Percentiles rank a stretch among this genome's conserved stretches.
Evolutionary conservation across 2,888 invertebrate species (phyloP).

Genomic region (Rutpela maculata): DNA sequence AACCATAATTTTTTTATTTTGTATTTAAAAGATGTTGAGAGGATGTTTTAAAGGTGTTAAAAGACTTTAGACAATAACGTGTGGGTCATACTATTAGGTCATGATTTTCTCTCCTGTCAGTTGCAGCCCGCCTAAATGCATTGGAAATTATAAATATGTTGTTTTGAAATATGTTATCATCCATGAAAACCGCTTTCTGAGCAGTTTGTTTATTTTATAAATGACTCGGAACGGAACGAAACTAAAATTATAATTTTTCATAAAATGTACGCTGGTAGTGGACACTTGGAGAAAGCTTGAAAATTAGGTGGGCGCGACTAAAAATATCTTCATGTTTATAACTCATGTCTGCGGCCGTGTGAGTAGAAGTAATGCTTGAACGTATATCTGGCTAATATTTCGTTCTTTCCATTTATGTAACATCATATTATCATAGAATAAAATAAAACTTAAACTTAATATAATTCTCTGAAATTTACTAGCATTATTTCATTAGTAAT

Average conservation of each 20-base stretch:
- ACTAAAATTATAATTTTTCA: slow-evolving; percentile 28
- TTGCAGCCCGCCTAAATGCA: no score
- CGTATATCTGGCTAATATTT: not conserved
- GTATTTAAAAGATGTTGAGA: no score
- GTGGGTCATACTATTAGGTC: not conserved
- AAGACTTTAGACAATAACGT: no score
- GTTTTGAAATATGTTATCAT: not conserved
- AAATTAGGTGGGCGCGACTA: slow-evolving; percentile 51
- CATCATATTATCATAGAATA: not conserved
- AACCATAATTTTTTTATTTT: no score
- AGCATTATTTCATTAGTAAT: no score
- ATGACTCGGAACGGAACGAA: slow-evolving; percentile 17
- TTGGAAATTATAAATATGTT: not conserved
- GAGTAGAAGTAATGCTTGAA: slow-evolving; percentile 20
- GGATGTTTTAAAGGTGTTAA: no score
- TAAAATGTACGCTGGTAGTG: slow-evolving; percentile 13
- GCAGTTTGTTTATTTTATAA: slow-evolving; percentile 5
- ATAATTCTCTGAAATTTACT: not conserved
- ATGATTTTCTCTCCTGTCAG: not conserved
- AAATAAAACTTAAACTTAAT: not conserved
- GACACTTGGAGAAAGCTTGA: slow-evolving; percentile 42
- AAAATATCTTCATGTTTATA: slow-evolving; percentile 48
- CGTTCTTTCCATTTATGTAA: not conserved
- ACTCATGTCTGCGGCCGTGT: slow-evolving; percentile 20
- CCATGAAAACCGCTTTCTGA: not conserved